Base-by-base conservation (phyloP, 2,113 vertebrate genomes). In the Alligator mississippiensis region DNA sequence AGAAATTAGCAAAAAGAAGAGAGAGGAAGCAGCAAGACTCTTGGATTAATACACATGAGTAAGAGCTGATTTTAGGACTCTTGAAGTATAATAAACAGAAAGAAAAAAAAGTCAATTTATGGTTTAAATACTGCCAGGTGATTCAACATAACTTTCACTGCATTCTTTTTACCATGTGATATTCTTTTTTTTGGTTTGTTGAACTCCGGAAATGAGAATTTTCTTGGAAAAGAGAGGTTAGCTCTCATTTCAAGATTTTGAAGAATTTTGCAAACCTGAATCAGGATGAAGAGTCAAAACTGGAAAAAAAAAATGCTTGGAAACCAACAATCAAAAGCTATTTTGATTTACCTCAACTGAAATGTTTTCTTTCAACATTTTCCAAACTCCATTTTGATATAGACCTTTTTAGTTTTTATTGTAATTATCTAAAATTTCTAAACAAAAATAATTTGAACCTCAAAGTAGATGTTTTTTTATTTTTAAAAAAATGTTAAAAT, bases 61-160 rank as follows among this genome's bases (percentile, higher is more conserved):
- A 92, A 95, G 82, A 96, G 81, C 78, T 85, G 78, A 93, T 93
- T 83, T 90, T 94, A 97, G 77, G 96, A 92, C 95, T 98, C 97
- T 97, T 92, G 83, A 95, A 70, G 90, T 76, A 95, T 85, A 93
- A 93, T 94, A 96, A 97, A 96, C 89, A 94, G 97, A 97, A 96
- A 93, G 94, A 95, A 97, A 97, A 96, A 95, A 97, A 97, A 96
- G 94, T 93, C 94, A 96, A 95, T 59, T 95, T 84, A 95, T 83
- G 94, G 95, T 91, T 97, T 96, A 94, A 96, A 94, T 95, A 86
- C 94, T 96, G 87, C 95, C 90, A 96, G 96, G 95, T 93, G 94
- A 97, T 96, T 94, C 92, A 90, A 96, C 96, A 92, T 87, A 96
- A 84, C 89, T 94, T 93, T 96, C 79, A 94, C 92, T 96, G 89